Conservation (phyloP, 2,113 vertebrate genomes). For the Phyllopteryx taeniolatus region DNA sequence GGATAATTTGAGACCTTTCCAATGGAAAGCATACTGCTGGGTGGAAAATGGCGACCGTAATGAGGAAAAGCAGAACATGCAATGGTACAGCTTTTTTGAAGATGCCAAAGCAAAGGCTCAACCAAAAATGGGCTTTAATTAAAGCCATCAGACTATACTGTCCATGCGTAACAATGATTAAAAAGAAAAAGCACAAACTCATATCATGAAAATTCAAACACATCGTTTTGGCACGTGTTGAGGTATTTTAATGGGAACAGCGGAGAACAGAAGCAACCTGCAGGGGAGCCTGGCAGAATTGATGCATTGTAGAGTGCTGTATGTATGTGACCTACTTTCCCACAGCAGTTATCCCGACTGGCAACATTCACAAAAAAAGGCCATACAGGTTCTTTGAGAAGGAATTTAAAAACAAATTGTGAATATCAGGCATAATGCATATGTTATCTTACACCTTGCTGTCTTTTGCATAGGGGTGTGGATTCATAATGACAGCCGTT, state of each 20-base stretch:
- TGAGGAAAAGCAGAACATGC: too few species aligned
- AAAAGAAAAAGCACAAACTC: not conserved
- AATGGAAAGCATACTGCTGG: too few species aligned
- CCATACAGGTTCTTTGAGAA: not conserved
- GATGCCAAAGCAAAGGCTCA: not conserved
- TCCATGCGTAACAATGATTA: not conserved
- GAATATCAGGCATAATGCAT: too few species aligned
- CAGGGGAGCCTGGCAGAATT: constrained; percentile 7
- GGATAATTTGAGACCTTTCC: too few species aligned
- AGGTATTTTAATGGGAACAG: not conserved
- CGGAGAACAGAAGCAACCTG: constrained; percentile 5
- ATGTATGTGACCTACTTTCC: constrained; percentile 21
- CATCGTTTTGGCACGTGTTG: not conserved
- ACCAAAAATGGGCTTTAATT: not conserved
- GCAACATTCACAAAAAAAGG: not conserved
- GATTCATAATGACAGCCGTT: too few species aligned
- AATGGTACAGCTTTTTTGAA: too few species aligned
- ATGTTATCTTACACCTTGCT: too few species aligned
- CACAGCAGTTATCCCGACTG: not conserved
- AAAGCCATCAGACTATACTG: not conserved
- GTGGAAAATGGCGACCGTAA: too few species aligned
- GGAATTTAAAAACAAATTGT: not conserved
- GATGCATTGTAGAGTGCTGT: not conserved
- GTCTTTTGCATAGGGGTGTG: too few species aligned
- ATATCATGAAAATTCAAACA: not conserved